Conservation (phyloP, 2,888 invertebrate species). For the Cosmia pyralina region DNA sequence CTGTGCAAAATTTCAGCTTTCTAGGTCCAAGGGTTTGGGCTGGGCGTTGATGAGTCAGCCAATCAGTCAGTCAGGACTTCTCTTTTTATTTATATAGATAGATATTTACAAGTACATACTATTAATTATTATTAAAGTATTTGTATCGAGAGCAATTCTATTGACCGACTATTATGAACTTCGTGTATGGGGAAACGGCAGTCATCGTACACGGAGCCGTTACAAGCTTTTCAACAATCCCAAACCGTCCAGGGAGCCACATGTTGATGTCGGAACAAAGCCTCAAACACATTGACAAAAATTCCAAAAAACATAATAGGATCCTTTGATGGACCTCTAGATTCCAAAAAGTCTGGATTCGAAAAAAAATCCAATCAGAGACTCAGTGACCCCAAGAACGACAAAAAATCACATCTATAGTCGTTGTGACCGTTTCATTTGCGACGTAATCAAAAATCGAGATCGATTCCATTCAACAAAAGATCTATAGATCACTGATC, state of each 20-base stretch:
- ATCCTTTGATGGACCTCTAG: slow-evolving; percentile 53
- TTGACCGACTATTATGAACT: not conserved
- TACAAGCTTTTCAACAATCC: not conserved
- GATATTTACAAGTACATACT: not conserved
- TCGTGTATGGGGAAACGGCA: not conserved
- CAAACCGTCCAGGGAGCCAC: not conserved
- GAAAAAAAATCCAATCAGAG: slow-evolving; percentile 64
- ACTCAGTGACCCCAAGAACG: slow-evolving; percentile 64
- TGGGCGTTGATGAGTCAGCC: too few species aligned
- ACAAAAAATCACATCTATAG: slow-evolving; percentile 68
- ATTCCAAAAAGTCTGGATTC: slow-evolving; percentile 43
- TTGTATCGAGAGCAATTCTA: not conserved
- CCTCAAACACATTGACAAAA: slow-evolving; percentile 26
- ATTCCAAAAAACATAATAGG: slow-evolving; percentile 44
- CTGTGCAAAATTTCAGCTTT: too few species aligned
- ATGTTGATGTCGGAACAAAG: slow-evolving; percentile 23
- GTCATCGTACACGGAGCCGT: not conserved
- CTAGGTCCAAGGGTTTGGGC: too few species aligned
- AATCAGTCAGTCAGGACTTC: too few species aligned
- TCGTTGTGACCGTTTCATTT: slow-evolving; percentile 76
- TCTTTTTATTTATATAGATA: too few species aligned
- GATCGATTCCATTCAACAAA: slow-evolving; percentile 87
- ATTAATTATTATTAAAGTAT: not conserved
- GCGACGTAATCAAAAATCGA: slow-evolving; percentile 81
- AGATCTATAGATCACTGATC: slow-evolving; percentile 86